Evolutionary conservation across 2,888 invertebrate species (phyloP), one percentile per base, ranked within the genome.

Genomic region (Eupithecia vulgata): DNA sequence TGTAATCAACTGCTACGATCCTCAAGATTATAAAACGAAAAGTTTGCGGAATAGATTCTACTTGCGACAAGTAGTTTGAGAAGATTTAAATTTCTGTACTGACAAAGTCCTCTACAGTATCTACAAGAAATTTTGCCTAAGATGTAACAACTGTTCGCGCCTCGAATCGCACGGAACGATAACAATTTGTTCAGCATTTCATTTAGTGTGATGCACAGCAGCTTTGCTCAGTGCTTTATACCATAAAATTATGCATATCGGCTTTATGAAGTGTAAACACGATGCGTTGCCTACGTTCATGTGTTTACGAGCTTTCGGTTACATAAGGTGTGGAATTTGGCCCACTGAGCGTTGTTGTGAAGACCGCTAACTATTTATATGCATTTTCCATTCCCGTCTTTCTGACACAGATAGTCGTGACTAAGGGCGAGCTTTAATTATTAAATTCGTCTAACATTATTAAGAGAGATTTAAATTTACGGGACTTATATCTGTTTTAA

Each of bases 241-340:
- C 70, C 74, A 72, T 76, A 78, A 75, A 80, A 80, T 78, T 79
- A 79, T 77, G 77, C 79, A 71, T 76, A 78, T 78, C 77, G 69
- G 66, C 71, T 82, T 83, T 82, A 79, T 80, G 82, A 80, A 81
- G 82, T 82, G 85, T 82, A 85, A 83, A 83, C 81, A 80, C 77
- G 79, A 79, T 83, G 79, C 79, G 80, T 81, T 81, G 82, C 78
- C 84, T 75, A 82, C 83, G 81, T 81, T 83, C 84, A 84, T 85
- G 88, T 92, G 92, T 92, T 92, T 93, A 93, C 90, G 89, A 89
- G 87, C 83, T 86, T 82, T 81, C 85, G 74, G 87, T 92, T 92
- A 89, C 90, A 90, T 92, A 86, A 86, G 84, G 81, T 82, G 81
- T 78, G 82, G 84, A 91, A 92, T 88, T 82, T 85, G 87, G 85